Evolutionary conservation across 1,140 invertebrate species (phyloP).

Genomic region (Zaprionus nigranus): DNA sequence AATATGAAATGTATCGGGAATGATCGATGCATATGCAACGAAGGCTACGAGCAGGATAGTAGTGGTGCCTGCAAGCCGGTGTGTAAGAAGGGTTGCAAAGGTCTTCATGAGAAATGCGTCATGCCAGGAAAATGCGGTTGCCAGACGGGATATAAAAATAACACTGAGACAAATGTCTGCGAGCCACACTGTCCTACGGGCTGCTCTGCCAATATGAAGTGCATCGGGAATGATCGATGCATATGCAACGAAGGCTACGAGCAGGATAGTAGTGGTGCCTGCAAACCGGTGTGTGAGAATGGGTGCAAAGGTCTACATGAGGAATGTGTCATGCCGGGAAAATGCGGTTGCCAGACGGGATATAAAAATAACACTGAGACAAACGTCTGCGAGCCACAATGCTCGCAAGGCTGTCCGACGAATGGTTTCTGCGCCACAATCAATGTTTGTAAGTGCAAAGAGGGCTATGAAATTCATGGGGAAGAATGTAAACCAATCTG

Average conservation of each 20-base stretch:
- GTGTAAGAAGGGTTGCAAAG: conserved; percentile 74
- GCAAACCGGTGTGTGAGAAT: conserved; percentile 58
- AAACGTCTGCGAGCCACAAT: conserved; percentile 11
- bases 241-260: neutral
- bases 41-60: neutral
- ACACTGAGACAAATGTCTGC: neutral
- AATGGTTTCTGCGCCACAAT: conserved; percentile 85
- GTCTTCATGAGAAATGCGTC: conserved; percentile 85
- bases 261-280: neutral
- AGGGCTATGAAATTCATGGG: neutral
- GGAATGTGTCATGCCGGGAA: conserved; percentile 85
- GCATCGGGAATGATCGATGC: conserved; percentile 6
- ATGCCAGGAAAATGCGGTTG: conserved; percentile 86
- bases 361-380: neutral
- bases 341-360: conserved; percentile 85
- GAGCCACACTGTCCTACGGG: neutral
- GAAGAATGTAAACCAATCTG: conserved; percentile 13
- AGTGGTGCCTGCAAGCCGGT: conserved; percentile 21
- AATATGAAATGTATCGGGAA: conserved; percentile 6
- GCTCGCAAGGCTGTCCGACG: neutral
- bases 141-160: conserved; percentile 39
- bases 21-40: conserved; percentile 4
- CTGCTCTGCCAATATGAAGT: conserved; percentile 4
- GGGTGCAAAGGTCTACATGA: conserved; percentile 84
- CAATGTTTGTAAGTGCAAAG: conserved; percentile 50